phyloP scores from a whole-genome alignment of 2,113 vertebrate species.

The Cranoglanis bouderius region DNA sequence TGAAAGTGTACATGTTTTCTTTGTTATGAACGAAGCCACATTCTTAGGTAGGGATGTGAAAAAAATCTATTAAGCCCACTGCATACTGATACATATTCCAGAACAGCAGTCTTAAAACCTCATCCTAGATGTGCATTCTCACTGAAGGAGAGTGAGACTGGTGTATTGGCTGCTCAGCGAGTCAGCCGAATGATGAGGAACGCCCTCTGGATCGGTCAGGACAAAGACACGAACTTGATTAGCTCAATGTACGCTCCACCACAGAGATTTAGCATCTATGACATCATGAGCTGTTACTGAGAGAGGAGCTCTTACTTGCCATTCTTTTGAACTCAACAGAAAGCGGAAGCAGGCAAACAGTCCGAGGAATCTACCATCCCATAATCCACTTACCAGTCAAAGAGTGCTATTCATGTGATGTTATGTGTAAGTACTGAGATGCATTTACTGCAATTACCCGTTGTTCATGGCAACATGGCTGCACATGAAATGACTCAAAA shows the following conservation, averaged over 20 bases:
- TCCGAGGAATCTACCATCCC: slow-evolving; percentile 40
- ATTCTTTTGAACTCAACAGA: slow-evolving; percentile 53
- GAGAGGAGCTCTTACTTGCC: slow-evolving; percentile 46
- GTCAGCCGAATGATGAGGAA: slow-evolving; percentile 58
- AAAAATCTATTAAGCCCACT: not conserved
- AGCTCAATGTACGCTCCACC: slow-evolving; percentile 65
- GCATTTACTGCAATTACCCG: slow-evolving; percentile 40
- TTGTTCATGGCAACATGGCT: slow-evolving; percentile 16
- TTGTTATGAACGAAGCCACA: slow-evolving; percentile 15
- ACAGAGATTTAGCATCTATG: slow-evolving; percentile 76
- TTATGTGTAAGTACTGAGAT: slow-evolving; percentile 46
- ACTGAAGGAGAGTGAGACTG: slow-evolving; percentile 51
- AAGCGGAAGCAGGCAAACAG: slow-evolving; percentile 47
- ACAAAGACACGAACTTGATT: slow-evolving; percentile 78
- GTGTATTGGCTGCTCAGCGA: slow-evolving; percentile 38
- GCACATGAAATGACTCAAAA: slow-evolving; percentile 28
- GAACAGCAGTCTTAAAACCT: slow-evolving; percentile 11
- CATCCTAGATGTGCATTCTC: slow-evolving; percentile 20
- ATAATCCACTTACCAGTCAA: slow-evolving; percentile 55
- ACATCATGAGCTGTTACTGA: slow-evolving; percentile 68
- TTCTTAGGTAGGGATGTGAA: not conserved
- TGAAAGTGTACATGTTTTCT: slow-evolving; percentile 3
- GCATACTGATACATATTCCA: slow-evolving; percentile 12
- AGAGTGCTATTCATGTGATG: slow-evolving; percentile 52
- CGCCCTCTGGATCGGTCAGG: slow-evolving; percentile 67